Evolutionary conservation across 23 tunicate species (phyloP).

Genomic region (Oikopleura vanhoeffeni): DNA sequence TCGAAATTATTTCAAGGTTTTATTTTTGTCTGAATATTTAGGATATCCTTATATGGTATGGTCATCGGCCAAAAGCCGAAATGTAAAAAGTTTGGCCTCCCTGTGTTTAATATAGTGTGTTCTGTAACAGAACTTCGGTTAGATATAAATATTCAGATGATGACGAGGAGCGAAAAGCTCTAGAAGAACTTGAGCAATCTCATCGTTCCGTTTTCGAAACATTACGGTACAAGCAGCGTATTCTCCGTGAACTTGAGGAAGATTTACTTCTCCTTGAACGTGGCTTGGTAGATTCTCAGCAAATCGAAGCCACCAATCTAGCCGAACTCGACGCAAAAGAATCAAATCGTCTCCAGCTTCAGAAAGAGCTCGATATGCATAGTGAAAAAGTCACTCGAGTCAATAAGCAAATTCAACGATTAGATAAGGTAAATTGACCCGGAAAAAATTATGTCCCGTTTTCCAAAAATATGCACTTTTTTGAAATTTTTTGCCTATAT

Average conservation of each 20-base stretch:
- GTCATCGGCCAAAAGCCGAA: too few relatives aligned
- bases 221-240: constrained; percentile 73
- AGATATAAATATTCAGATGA: not conserved
- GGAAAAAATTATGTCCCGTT: too few relatives aligned
- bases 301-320: not conserved
- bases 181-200: constrained; percentile 45
- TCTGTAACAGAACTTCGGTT: too few relatives aligned
- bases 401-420: not conserved
- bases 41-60: too few relatives aligned
- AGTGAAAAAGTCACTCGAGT: not conserved
- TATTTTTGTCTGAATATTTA: too few relatives aligned
- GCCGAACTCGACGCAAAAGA: not conserved
- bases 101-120: too few relatives aligned
- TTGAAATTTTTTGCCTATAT: too few relatives aligned
- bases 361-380: not conserved
- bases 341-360: not conserved
- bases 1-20: too few relatives aligned
- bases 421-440: too few relatives aligned
- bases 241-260: constrained; percentile 84
- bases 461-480: too few relatives aligned
- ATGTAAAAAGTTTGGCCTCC: too few relatives aligned
- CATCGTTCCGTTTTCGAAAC: constrained; percentile 68
- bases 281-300: not conserved
- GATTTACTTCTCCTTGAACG: constrained; percentile 24
- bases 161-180: not conserved